Percentiles rank a stretch among this genome's conserved stretches.
These are phyloP conservation scores for Volucella inflata DNA, from an alignment of 2,888 invertebrate genomes.

Conservation along the genomic window DNA sequence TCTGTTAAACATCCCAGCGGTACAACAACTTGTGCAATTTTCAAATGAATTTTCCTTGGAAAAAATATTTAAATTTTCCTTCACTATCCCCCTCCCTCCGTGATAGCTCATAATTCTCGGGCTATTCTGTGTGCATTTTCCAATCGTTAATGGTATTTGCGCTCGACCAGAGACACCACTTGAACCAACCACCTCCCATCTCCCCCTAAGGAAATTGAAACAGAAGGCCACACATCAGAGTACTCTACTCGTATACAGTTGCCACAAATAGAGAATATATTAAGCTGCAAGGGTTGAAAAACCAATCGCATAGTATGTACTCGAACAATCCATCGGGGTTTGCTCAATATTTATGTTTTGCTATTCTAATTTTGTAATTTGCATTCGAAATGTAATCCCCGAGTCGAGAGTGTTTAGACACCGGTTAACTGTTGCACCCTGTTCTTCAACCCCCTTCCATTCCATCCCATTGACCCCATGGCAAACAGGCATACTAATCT, in stretches of 20 bases:
- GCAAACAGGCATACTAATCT: conserved; percentile 52
- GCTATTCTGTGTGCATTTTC: neutral
- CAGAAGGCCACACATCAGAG: neutral
- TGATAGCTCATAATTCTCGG: neutral
- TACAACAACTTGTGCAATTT: conserved; percentile 16
- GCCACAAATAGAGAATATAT: neutral
- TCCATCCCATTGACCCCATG: conserved; percentile 7
- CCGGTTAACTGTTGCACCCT: conserved; percentile 45
- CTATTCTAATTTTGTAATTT: conserved; percentile 69
- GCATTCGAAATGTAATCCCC: conserved; percentile 69
- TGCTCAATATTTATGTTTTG: conserved; percentile 59
- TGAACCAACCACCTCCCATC: neutral
- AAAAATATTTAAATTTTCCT: conserved; percentile 18
- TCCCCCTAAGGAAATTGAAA: conserved; percentile 33
- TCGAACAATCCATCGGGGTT: conserved; percentile 10
- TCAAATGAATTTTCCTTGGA: conserved; percentile 25
- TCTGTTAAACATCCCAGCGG: conserved; percentile 45
- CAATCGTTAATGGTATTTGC: conserved; percentile 30
- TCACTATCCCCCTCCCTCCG: neutral
- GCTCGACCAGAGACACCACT: conserved; percentile 33
- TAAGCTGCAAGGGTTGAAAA: conserved; percentile 48
- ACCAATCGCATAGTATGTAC: conserved; percentile 12
- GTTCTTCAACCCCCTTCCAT: neutral
- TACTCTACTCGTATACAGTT: neutral
- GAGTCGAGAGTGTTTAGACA: conserved; percentile 46